Evolutionary conservation across 2,113 vertebrate species (phyloP).

Genomic region (Eonycteris spelaea): DNA sequence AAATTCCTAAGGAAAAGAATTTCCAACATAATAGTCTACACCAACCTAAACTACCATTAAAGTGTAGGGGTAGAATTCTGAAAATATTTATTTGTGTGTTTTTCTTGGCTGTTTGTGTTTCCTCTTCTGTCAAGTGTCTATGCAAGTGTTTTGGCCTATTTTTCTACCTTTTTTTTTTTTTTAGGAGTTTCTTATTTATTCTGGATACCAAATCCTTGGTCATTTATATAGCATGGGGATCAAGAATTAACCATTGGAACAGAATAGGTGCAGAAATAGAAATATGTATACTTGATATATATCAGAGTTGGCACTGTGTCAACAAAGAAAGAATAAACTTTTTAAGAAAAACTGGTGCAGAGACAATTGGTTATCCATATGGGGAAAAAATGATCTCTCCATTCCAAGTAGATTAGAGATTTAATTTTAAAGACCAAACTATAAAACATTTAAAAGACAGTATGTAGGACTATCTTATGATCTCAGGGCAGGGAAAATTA

Average conservation of each 20-base stretch:
- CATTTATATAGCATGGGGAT: not conserved
- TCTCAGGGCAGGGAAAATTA: not conserved
- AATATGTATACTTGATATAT: not conserved
- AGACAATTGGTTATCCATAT: not conserved
- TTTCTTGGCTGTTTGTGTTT: not conserved
- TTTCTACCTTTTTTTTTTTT: not conserved
- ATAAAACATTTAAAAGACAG: not conserved
- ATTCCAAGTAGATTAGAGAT: not conserved
- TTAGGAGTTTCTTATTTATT: not conserved
- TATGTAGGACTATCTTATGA: not conserved
- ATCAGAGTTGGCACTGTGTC: not conserved
- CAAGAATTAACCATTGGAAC: not conserved
- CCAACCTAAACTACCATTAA: not conserved
- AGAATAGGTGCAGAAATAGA: not conserved
- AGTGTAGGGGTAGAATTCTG: not conserved
- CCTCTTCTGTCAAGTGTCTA: not conserved
- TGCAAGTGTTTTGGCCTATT: not conserved
- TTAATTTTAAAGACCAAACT: not conserved
- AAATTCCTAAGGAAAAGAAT: not conserved
- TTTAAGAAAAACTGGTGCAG: not conserved
- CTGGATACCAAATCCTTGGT: not conserved
- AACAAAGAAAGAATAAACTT: not conserved
- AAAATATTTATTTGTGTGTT: not conserved
- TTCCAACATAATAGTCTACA: not conserved
- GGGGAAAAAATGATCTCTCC: not conserved